These are phyloP conservation scores for Archilochus colubris DNA, from an alignment of 2,113 vertebrate species.

Conservation along the genomic window DNA sequence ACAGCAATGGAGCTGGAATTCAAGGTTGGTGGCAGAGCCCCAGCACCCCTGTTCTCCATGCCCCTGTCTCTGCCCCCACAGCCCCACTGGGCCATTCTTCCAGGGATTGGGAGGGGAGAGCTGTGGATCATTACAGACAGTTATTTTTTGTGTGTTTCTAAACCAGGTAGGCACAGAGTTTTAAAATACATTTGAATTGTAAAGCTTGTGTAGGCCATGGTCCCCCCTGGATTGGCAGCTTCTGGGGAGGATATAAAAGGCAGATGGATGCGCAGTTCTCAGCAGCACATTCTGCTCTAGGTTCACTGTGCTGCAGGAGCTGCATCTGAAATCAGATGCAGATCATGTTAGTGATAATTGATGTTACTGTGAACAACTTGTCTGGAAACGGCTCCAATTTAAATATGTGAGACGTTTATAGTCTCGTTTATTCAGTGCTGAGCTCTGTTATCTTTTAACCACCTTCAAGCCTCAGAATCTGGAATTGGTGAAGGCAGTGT, in stretches of 20 bases:
- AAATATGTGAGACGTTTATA: constrained; percentile 60
- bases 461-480: background rate
- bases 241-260: constrained; percentile 61
- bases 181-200: constrained; percentile 60
- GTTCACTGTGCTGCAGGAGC: constrained; percentile 43
- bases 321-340: constrained; percentile 69
- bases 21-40: constrained; percentile 83
- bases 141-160: constrained; percentile 12
- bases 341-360: constrained; percentile 69
- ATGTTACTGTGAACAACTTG: constrained; percentile 68
- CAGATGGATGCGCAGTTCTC: constrained; percentile 65
- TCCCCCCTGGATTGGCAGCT: constrained; percentile 47
- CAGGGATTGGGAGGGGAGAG: background rate
- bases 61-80: background rate
- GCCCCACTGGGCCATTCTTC: fast-evolving
- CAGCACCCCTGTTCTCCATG: background rate
- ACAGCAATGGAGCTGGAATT: constrained; percentile 96
- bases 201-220: background rate
- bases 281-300: constrained; percentile 58
- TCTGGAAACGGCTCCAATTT: constrained; percentile 58
- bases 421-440: constrained; percentile 15
- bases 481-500: background rate
- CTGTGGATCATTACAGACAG: background rate
- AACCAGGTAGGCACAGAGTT: constrained; percentile 29
- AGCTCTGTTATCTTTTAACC: constrained; percentile 33